A percentile compares a stretch with the other conserved stretches of the same genome.
These are phyloP conservation scores for Zaprionus taronus DNA, from an alignment of 1,140 invertebrate species.

Conservation along the genomic window DNA sequence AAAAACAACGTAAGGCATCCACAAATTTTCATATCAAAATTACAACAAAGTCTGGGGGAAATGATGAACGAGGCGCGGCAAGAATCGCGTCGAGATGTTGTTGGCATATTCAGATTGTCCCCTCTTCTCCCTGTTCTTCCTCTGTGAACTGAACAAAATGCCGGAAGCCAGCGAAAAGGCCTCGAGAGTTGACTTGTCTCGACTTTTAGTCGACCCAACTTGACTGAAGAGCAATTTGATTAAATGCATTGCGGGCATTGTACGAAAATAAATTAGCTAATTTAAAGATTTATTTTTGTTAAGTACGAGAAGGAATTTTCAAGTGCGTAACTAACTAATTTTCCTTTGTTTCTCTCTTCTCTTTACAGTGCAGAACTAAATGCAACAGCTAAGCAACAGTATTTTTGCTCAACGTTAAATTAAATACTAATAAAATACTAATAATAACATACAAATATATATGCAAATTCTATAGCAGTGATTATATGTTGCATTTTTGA, in stretches of 20 bases:
- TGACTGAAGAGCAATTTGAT: constrained; percentile 60
- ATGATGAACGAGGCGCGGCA: constrained; percentile 65
- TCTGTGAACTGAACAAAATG: constrained; percentile 43
- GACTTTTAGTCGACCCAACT: constrained; percentile 11
- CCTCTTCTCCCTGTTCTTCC: background rate
- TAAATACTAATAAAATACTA: constrained; percentile 37
- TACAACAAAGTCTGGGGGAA: constrained; percentile 57
- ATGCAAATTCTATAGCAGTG: constrained; percentile 62
- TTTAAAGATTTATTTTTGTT: constrained; percentile 61
- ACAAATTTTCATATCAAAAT: constrained; percentile 72
- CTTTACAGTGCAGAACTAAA: constrained; percentile 60
- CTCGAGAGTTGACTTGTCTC: constrained; percentile 36
- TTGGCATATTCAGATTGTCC: background rate
- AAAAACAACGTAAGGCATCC: constrained; percentile 34
- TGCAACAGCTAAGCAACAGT: constrained; percentile 72
- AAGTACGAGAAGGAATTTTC: constrained; percentile 33
- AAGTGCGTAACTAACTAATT: constrained; percentile 38
- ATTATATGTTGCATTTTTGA: constrained; percentile 77
- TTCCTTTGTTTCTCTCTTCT: constrained; percentile 32
- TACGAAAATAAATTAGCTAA: constrained; percentile 67
- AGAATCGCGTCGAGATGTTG: constrained; percentile 16
- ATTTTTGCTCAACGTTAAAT: constrained; percentile 78
- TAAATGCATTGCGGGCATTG: constrained; percentile 70
- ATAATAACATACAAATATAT: constrained; percentile 36
- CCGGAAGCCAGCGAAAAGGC: constrained; percentile 61